A percentile compares a stretch with the other conserved stretches of the same genome.
These are phyloP conservation scores for Drosophila merina DNA, from an alignment of 2,888 invertebrate genomes.

Conservation along the genomic window DNA sequence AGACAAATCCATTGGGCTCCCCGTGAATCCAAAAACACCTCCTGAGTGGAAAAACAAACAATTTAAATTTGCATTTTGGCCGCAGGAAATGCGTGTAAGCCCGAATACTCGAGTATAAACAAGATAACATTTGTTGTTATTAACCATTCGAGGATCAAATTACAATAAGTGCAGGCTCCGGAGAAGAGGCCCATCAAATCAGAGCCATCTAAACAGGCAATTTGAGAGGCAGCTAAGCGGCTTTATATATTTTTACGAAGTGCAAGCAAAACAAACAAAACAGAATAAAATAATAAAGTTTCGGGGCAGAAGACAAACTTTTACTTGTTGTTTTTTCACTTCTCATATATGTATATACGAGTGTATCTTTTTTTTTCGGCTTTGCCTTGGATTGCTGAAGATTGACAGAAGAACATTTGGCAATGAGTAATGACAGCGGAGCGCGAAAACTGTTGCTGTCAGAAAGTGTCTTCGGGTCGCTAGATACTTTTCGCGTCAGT, in stretches of 20 bases:
- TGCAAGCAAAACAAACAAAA: constrained; percentile 68
- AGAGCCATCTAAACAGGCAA: constrained; percentile 35
- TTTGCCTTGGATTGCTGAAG: background rate
- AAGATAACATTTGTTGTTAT: constrained; percentile 39
- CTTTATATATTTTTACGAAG: constrained; percentile 41
- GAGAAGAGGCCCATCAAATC: constrained; percentile 16
- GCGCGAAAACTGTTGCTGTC: constrained; percentile 68
- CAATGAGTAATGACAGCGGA: constrained; percentile 72
- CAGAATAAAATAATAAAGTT: constrained; percentile 45
- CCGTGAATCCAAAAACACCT: constrained; percentile 3
- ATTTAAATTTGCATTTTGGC: constrained; percentile 29
- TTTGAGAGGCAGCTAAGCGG: constrained; percentile 48
- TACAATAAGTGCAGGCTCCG: constrained; percentile 52
- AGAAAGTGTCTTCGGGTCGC: constrained; percentile 40
- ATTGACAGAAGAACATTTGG: constrained; percentile 62
- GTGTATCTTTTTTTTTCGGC: background rate
- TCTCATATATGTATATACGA: no score
- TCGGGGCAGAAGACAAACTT: constrained; percentile 28
- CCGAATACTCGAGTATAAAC: constrained; percentile 10
- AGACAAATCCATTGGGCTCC: background rate
- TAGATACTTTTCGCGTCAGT: constrained; percentile 70
- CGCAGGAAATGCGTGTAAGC: constrained; percentile 31
- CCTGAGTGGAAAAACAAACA: constrained; percentile 19
- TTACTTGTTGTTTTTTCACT: background rate
- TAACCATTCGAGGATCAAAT: constrained; percentile 52